phyloP scores from a whole-genome alignment of 92 coral and sea anemone genomes.

The Diadumene lineata region DNA sequence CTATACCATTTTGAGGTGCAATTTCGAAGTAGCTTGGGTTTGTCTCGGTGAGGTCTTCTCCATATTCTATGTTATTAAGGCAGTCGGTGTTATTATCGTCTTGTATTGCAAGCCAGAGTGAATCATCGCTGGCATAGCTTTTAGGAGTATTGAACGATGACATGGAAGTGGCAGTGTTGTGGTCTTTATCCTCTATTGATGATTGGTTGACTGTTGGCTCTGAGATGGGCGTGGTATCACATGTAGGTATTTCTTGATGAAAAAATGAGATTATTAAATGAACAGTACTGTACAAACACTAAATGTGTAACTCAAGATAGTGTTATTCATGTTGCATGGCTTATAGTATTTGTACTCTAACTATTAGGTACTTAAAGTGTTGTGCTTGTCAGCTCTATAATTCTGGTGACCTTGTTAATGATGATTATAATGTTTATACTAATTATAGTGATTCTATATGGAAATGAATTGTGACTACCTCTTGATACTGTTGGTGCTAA shows the following conservation, averaged over 20 bases:
- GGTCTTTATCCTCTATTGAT: background rate
- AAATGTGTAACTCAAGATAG: too few relatives aligned
- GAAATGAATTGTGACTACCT: background rate
- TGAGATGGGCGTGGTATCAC: background rate
- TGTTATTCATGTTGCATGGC: too few relatives aligned
- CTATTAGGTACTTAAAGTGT: too few relatives aligned
- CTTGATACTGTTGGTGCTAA: conserved; percentile 23
- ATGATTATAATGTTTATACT: background rate
- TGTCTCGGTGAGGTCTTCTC: background rate
- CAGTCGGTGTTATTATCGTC: conserved; percentile 10
- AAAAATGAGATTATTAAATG: background rate
- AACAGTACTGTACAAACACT: too few relatives aligned
- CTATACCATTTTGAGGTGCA: background rate
- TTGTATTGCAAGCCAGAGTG: conserved; percentile 35
- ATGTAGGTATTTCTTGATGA: background rate
- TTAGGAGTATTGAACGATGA: background rate
- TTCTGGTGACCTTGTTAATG: background rate
- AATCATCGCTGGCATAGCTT: conserved; percentile 37
- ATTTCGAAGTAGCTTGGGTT: background rate
- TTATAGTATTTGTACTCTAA: too few relatives aligned
- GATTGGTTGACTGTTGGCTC: background rate
- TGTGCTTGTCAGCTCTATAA: too few relatives aligned
- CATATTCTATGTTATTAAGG: background rate
- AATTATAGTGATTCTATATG: background rate
- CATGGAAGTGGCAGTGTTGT: background rate